A percentile compares a stretch with the other conserved stretches of the same genome.
These are phyloP conservation scores for Panurus biarmicus DNA, from an alignment of 2,113 vertebrate species.

Conservation along the genomic window DNA sequence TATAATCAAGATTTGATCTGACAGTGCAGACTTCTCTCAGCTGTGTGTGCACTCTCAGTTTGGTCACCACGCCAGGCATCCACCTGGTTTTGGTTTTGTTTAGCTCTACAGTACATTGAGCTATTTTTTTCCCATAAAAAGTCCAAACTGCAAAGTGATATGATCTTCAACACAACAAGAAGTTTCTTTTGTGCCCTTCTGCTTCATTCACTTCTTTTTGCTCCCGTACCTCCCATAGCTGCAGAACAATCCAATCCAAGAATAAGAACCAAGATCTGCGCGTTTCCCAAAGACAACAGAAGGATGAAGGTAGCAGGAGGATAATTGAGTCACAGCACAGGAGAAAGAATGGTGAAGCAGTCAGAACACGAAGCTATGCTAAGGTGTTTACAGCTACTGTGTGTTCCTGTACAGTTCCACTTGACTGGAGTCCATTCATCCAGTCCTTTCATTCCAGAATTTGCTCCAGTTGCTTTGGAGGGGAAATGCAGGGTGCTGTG, in stretches of 20 bases:
- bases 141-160: not conserved
- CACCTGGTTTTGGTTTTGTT: not conserved
- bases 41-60: not conserved
- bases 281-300: not conserved
- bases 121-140: not conserved
- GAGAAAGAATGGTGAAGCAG: not conserved
- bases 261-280: accelerated
- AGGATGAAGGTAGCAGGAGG: not conserved
- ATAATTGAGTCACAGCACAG: not conserved
- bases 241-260: not conserved
- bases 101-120: not conserved
- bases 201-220: not conserved
- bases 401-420: not conserved
- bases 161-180: not conserved
- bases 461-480: not conserved
- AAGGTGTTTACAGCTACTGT: not conserved
- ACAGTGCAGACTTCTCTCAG: not conserved
- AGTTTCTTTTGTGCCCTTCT: not conserved
- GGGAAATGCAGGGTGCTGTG: not conserved
- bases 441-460: not conserved
- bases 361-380: not conserved
- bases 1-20: not conserved
- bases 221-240: not conserved
- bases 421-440: not conserved
- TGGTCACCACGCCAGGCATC: not conserved